Percentiles rank a stretch among this genome's conserved stretches.
Conservation (phyloP, 2,888 invertebrate genomes). For the Eupithecia inturbata region DNA sequence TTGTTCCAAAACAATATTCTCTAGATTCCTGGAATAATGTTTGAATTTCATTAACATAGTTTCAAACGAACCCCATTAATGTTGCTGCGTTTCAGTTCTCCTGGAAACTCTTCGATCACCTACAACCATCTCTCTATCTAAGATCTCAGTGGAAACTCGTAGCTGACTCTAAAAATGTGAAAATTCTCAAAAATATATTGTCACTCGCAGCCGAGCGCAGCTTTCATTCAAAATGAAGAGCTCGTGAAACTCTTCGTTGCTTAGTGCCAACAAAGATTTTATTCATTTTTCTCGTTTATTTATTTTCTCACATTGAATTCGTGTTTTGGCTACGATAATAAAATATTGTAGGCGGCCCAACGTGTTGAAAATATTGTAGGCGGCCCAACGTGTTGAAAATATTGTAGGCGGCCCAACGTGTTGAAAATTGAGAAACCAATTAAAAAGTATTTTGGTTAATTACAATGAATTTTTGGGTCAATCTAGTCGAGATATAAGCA, state of each 20-base stretch:
- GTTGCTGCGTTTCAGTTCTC: background rate
- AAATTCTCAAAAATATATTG: background rate
- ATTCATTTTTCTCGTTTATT: background rate
- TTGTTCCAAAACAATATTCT: too few relatives aligned
- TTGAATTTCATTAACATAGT: too few relatives aligned
- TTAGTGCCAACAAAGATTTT: background rate
- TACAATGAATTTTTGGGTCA: slow-evolving; percentile 28
- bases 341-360: background rate
- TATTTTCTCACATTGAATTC: background rate
- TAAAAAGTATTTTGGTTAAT: slow-evolving; percentile 19
- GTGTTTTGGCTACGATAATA: background rate
- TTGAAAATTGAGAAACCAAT: slow-evolving; percentile 19
- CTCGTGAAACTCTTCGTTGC: background rate
- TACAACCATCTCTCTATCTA: too few relatives aligned
- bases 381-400: background rate
- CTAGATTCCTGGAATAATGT: background rate
- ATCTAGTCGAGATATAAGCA: slow-evolving; percentile 1
- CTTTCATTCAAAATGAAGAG: background rate
- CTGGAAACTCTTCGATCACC: too few relatives aligned
- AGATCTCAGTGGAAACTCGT: background rate
- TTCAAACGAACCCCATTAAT: background rate
- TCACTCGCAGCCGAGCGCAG: background rate
- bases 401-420: slow-evolving; percentile 1
- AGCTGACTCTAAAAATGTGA: background rate
- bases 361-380: background rate